Percentiles rank a stretch among this genome's conserved stretches.
Evolutionary conservation across 2,888 invertebrate species (phyloP).

Genomic region (Dorcus hopei): DNA sequence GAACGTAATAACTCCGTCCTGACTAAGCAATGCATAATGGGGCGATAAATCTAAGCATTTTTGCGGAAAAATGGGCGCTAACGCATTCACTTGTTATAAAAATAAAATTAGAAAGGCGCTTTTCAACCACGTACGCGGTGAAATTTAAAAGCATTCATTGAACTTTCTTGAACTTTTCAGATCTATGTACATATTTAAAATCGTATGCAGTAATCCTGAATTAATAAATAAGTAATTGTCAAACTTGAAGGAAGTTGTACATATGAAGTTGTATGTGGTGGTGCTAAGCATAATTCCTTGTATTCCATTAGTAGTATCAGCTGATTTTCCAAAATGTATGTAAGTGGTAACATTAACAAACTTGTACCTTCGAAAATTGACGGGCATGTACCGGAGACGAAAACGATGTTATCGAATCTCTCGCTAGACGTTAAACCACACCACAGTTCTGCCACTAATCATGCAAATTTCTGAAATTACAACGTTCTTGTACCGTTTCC

Average conservation of each 20-base stretch:
- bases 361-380: too few species aligned
- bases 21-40: neutral
- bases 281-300: too few species aligned
- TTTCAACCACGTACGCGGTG: neutral
- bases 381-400: neutral
- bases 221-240: too few species aligned
- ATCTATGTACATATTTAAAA: too few species aligned
- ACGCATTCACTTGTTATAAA: neutral
- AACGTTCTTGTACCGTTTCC: constrained; percentile 9
- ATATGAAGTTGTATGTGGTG: too few species aligned
- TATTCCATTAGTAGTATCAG: too few species aligned
- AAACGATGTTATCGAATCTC: constrained; percentile 2
- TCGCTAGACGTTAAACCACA: neutral
- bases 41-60: neutral
- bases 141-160: too few species aligned
- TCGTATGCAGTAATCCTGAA: too few species aligned
- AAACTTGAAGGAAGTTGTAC: too few species aligned
- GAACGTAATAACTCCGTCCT: neutral
- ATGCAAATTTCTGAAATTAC: constrained; percentile 16
- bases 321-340: too few species aligned
- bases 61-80: neutral
- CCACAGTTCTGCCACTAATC: constrained; percentile 13
- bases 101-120: neutral
- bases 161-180: too few species aligned
- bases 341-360: too few species aligned